Evolutionary conservation across 2,797 vertebrate genomes (phyloP).

Genomic region (Cetoscarus ocellatus): DNA sequence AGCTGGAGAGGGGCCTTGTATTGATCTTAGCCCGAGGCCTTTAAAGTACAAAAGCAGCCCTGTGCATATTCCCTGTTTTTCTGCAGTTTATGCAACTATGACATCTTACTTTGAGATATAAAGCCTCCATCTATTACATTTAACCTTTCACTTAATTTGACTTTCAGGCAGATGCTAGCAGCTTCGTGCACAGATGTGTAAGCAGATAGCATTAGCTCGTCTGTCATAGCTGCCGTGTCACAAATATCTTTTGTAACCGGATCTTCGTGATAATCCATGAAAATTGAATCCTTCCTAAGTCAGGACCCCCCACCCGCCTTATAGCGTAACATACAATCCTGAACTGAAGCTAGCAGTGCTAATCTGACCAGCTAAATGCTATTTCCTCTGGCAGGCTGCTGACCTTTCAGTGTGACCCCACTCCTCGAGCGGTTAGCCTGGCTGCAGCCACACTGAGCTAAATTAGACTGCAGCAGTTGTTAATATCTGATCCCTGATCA

Average conservation of each 20-base stretch:
- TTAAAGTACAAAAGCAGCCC: too few relatives aligned
- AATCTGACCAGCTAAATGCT: conserved; percentile 40
- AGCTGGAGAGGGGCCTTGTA: too few relatives aligned
- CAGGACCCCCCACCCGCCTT: neutral
- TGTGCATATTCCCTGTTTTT: too few relatives aligned
- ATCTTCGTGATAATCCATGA: conserved; percentile 29
- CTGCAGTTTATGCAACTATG: too few relatives aligned
- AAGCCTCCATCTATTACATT: neutral
- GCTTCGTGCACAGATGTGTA: neutral
- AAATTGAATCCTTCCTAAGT: conserved; percentile 16
- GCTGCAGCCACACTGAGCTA: conserved; percentile 44
- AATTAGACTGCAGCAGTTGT: conserved; percentile 62
- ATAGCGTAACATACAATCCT: neutral
- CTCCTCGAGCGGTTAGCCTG: conserved; percentile 43
- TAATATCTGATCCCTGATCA: conserved; percentile 67
- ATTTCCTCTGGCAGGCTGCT: conserved; percentile 45
- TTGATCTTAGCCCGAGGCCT: too few relatives aligned
- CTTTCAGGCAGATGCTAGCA: neutral
- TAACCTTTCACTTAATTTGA: neutral
- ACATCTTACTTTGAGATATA: neutral
- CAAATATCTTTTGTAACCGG: conserved; percentile 9
- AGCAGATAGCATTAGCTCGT: neutral
- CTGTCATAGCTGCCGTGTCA: neutral
- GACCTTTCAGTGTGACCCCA: conserved; percentile 52
- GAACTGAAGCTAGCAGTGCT: conserved; percentile 23